phyloP scores from a whole-genome alignment of 2,113 vertebrate species.

The Megaleporinus macrocephalus region DNA sequence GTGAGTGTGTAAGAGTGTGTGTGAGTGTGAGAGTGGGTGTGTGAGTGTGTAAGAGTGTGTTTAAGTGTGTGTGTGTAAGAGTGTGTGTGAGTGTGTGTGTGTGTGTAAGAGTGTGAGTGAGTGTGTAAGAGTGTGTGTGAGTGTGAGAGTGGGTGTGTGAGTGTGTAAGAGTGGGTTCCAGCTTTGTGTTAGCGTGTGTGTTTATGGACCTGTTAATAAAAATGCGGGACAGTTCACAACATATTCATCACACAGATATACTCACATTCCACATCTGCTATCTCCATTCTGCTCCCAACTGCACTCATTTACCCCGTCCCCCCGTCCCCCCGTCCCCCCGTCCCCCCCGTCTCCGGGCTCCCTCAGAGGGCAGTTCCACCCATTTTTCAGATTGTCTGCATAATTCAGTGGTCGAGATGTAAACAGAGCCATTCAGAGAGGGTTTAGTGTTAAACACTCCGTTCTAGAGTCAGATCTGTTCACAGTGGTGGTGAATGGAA shows the following conservation, averaged over 20 bases:
- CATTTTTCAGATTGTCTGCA: not conserved
- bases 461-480: too few relatives aligned
- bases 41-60: too few relatives aligned
- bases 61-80: constrained; percentile 1
- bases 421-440: too few relatives aligned
- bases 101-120: not conserved
- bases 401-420: too few relatives aligned
- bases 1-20: constrained; percentile 52
- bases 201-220: not conserved
- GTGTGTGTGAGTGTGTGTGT: too few relatives aligned
- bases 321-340: too few relatives aligned
- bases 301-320: not conserved
- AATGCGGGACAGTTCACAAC: not conserved
- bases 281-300: constrained; percentile 6
- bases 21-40: constrained; percentile 63
- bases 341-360: not conserved
- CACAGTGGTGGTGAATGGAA: too few relatives aligned
- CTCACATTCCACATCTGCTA: constrained; percentile 39
- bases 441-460: too few relatives aligned
- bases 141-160: not conserved
- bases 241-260: constrained; percentile 6
- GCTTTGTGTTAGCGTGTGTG: not conserved
- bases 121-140: constrained; percentile 1
- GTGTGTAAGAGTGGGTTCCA: not conserved
- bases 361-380: not conserved